These are phyloP conservation scores for Dryoscopus gambensis DNA, from an alignment of 2,113 vertebrate species.

Conservation along the genomic window DNA sequence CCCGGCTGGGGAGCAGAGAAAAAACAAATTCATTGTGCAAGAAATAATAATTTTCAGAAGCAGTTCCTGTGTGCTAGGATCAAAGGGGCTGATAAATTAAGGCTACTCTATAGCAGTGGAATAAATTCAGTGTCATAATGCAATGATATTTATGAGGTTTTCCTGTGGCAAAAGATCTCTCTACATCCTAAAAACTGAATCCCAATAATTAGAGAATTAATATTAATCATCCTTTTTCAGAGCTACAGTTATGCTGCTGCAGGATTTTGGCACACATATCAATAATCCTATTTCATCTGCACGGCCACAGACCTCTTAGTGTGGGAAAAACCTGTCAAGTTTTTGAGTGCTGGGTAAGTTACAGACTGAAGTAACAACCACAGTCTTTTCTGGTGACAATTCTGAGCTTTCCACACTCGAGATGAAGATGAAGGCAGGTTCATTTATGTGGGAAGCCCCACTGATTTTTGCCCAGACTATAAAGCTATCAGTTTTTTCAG, in stretches of 20 bases:
- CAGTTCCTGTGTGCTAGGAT: background rate
- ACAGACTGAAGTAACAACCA: background rate
- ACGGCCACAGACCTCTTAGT: background rate
- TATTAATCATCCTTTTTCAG: background rate
- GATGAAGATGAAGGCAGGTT: background rate
- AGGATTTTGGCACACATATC: background rate
- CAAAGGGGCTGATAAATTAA: background rate
- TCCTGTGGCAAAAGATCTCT: background rate
- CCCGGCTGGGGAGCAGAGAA: background rate
- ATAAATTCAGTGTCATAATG: background rate
- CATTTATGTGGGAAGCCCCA: background rate
- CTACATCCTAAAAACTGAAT: background rate
- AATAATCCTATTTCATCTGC: background rate
- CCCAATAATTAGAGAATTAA: background rate
- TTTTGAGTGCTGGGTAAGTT: background rate
- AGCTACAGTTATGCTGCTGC: background rate
- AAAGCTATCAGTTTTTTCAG: background rate
- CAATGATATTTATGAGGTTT: background rate
- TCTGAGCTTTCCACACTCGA: background rate
- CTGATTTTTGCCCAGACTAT: background rate
- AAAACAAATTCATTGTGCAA: background rate
- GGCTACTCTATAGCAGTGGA: background rate
- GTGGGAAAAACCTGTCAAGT: background rate
- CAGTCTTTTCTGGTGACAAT: background rate
- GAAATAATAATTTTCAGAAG: background rate